Evolutionary conservation across 2,888 invertebrate genomes (phyloP), one percentile per base, ranked within the genome.

Genomic region (Microlaimidae sp.): DNA sequence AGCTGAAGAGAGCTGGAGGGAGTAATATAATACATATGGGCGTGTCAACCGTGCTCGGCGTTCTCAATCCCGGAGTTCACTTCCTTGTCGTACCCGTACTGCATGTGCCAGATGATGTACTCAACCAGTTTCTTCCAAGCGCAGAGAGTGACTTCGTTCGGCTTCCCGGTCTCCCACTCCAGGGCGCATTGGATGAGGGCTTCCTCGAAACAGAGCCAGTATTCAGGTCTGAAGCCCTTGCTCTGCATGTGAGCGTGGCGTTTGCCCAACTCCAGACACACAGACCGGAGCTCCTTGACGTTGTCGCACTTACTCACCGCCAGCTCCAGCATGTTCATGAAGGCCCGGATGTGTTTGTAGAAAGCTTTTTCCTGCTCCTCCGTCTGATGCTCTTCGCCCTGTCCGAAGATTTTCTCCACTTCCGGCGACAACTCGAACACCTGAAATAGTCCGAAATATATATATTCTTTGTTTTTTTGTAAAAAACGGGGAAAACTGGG

Each of bases 281-380:
- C 41, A 4, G n/a, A 27, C n/a, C n/a, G 17, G 21, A 50, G 5
- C 24, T 50, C 41, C n/a, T 21, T 19, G 13, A 50, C 26, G 2
- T 32, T 3, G 25, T 50, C 24, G 25, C 25, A 5, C 41, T 50
- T 50, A 42, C n/a, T 50, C 24, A 41, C 51, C 10, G 51, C 51
- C 41, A 50, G 19, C 51, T 50, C 51, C n/a, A 50, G 21, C 51
- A 50, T 50, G 51, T 50, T 50, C 51, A 50, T 50, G 41, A 50
- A 50, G n/a, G 42, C 42, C 19, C 51, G 40, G 41, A 50, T 3
- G 27, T 50, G 51, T 28, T 50, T 50, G 51, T 25, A 50, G 32
- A 50, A 46, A 21, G 23, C 23, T 21, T 19, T 4, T 17, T 19
- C 17, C n/a, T 46, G 26, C 4, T 17, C 46, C 5, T 3, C 23